phyloP scores from a whole-genome alignment of 2,888 invertebrate genomes.

The Oligia fasciuncula region DNA sequence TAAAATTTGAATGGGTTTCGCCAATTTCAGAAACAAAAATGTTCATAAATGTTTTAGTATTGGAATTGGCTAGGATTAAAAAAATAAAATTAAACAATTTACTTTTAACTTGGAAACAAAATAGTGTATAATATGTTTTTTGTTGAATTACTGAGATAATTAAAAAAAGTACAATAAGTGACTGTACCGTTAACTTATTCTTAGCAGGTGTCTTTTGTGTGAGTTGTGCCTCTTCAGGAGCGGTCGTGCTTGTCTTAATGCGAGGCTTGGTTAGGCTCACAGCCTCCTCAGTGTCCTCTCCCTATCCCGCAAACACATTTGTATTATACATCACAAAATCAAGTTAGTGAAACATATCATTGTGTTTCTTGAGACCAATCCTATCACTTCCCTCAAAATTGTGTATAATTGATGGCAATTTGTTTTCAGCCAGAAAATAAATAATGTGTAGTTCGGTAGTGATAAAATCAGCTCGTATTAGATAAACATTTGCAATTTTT shows the following conservation, averaged over 20 bases:
- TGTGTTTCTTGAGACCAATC: conserved; percentile 23
- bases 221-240: conserved; percentile 87
- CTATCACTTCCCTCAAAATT: conserved; percentile 30
- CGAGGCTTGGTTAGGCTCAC: conserved; percentile 86
- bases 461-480: conserved; percentile 40
- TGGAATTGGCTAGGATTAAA: neutral
- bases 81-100: neutral
- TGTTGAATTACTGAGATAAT: conserved; percentile 78
- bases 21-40: neutral
- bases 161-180: conserved; percentile 69
- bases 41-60: neutral
- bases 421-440: neutral
- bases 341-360: conserved; percentile 56
- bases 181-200: conserved; percentile 87
- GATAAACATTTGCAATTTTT: conserved; percentile 40
- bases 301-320: conserved; percentile 79
- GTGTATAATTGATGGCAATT: neutral
- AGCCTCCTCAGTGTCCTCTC: conserved; percentile 88
- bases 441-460: conserved; percentile 1
- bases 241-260: conserved; percentile 88
- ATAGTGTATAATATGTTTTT: neutral
- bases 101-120: neutral
- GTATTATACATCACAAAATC: conserved; percentile 65
- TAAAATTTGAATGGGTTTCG: conserved; percentile 21
- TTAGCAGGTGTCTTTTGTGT: conserved; percentile 88